phyloP scores from a whole-genome alignment of 2,888 invertebrate genomes.

The Leptarthrus brevirostris region DNA sequence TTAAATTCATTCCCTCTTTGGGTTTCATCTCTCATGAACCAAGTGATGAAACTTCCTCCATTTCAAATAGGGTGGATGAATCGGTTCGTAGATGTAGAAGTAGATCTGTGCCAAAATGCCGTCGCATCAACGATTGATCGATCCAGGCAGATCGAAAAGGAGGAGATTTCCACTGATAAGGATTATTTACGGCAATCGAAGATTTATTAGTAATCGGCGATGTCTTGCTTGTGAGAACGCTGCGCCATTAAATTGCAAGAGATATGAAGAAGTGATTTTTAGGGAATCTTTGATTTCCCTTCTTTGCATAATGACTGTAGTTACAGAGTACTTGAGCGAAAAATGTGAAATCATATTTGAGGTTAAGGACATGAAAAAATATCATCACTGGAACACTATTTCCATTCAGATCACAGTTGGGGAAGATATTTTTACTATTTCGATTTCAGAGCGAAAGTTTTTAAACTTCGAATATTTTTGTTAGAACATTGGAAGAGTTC shows the following conservation, averaged over 20 bases:
- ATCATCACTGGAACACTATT: too few species aligned
- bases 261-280: slow-evolving; percentile 8
- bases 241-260: slow-evolving; percentile 20
- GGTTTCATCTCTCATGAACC: not conserved
- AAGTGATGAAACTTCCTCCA: not conserved
- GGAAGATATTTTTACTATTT: too few species aligned
- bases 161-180: slow-evolving; percentile 21
- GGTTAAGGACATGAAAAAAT: too few species aligned
- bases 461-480: too few species aligned
- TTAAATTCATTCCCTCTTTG: not conserved
- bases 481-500: too few species aligned
- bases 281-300: not conserved
- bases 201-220: slow-evolving; percentile 28
- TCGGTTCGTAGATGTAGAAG: not conserved
- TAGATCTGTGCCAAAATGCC: slow-evolving; percentile 39
- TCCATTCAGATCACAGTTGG: too few species aligned
- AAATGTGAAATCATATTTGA: too few species aligned
- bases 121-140: slow-evolving; percentile 34
- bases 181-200: slow-evolving; percentile 21
- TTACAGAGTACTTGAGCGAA: too few species aligned
- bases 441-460: too few species aligned
- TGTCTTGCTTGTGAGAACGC: not conserved
- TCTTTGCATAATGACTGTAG: slow-evolving; percentile 21
- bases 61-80: not conserved
- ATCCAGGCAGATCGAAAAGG: slow-evolving; percentile 28